Evolutionary conservation across 2,888 invertebrate genomes (phyloP).

Genomic region (Limnephilus marmoratus): DNA sequence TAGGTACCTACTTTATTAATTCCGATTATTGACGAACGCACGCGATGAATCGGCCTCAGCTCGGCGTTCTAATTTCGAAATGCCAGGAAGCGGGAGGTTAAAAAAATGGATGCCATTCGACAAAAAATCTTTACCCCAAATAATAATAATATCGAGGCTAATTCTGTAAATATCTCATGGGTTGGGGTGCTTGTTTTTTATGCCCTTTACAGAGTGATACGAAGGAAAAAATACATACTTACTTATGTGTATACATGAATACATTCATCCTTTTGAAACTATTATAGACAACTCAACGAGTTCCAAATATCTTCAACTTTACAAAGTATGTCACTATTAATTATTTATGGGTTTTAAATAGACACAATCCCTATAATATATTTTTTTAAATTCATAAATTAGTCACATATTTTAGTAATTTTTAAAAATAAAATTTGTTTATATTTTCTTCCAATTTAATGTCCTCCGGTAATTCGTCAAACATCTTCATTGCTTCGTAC

Average conservation of each 20-base stretch:
- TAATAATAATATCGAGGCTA: slow-evolving; percentile 53
- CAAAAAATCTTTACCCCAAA: slow-evolving; percentile 58
- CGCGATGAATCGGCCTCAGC: slow-evolving; percentile 50
- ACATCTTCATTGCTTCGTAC: no score
- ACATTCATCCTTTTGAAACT: not conserved
- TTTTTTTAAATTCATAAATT: no score
- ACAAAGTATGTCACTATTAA: not conserved
- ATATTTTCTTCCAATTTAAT: no score
- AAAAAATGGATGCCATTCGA: slow-evolving; percentile 61
- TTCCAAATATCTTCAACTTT: not conserved
- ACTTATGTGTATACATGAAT: not conserved
- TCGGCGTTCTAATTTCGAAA: slow-evolving; percentile 57
- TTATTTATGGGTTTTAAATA: no score
- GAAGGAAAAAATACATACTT: slow-evolving; percentile 8
- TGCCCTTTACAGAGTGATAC: slow-evolving; percentile 19
- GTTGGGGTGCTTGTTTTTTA: slow-evolving; percentile 52
- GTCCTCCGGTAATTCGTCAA: no score
- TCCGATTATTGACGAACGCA: slow-evolving; percentile 43
- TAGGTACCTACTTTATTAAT: slow-evolving; percentile 27
- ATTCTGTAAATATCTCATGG: slow-evolving; percentile 60
- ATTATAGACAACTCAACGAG: not conserved
- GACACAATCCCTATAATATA: no score
- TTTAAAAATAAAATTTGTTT: no score
- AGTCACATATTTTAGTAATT: no score
- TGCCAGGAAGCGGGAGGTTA: slow-evolving; percentile 51